Evolutionary conservation across 92 coral and sea anemone genomes (phyloP).

Genomic region (Porites divaricata): DNA sequence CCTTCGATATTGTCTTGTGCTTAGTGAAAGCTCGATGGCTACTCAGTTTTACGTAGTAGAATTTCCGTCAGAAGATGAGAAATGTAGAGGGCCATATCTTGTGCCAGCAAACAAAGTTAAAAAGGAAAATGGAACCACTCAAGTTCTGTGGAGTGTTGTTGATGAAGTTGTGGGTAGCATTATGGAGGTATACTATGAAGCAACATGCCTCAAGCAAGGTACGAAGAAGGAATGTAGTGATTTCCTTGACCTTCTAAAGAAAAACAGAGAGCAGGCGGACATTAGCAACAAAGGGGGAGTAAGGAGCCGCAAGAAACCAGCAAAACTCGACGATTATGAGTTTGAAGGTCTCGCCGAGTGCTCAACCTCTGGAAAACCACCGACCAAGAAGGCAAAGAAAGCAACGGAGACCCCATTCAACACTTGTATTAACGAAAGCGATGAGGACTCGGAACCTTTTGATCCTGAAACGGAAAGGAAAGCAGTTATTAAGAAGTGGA

Average conservation of each 20-base stretch:
- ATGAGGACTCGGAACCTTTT: constrained; percentile 17
- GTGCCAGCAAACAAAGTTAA: constrained; percentile 44
- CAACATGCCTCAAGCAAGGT: constrained; percentile 27
- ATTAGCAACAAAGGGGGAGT: constrained; percentile 31
- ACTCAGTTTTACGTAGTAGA: neutral
- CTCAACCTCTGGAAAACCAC: neutral
- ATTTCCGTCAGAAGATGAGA: constrained; percentile 38
- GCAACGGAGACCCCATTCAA: neutral
- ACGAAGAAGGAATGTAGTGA: constrained; percentile 42
- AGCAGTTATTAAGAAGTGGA: constrained; percentile 8
- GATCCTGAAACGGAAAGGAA: constrained; percentile 11
- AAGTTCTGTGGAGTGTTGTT: constrained; percentile 53
- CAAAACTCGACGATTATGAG: neutral
- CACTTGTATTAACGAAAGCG: neutral
- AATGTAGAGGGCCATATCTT: constrained; percentile 41
- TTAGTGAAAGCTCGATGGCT: neutral
- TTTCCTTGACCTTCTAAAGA: constrained; percentile 30
- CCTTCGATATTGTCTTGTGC: constrained; percentile 8
- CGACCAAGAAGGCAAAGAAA: neutral
- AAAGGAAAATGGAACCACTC: constrained; percentile 31
- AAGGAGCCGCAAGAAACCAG: constrained; percentile 43
- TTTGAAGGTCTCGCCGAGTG: neutral
- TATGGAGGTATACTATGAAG: constrained; percentile 29
- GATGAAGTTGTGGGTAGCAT: constrained; percentile 26
- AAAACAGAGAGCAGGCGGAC: constrained; percentile 17